These are phyloP conservation scores for Uropetala carovei DNA, from an alignment of 2,888 invertebrate genomes.

Conservation along the genomic window DNA sequence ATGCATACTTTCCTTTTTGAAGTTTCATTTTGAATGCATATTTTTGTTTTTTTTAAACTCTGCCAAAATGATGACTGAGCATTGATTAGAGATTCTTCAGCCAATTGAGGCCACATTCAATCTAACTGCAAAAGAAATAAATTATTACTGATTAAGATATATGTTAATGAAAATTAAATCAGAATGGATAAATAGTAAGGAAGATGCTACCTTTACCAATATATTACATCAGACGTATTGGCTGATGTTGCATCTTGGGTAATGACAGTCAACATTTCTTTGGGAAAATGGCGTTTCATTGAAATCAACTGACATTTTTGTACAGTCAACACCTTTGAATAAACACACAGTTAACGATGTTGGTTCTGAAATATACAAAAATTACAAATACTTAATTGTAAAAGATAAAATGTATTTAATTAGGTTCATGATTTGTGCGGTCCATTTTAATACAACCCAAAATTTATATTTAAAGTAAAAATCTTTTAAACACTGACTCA, in stretches of 20 bases:
- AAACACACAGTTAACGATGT: constrained; percentile 38
- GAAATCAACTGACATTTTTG: constrained; percentile 36
- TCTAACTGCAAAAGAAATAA: background rate
- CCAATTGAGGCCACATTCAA: background rate
- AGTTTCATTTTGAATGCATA: background rate
- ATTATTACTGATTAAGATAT: background rate
- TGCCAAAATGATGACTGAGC: background rate
- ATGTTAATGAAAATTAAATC: background rate
- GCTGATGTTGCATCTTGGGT: constrained; percentile 46
- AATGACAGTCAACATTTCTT: constrained; percentile 33
- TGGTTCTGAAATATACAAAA: constrained; percentile 40
- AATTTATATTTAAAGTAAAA: background rate
- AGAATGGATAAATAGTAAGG: background rate
- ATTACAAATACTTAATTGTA: background rate
- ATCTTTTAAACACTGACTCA: background rate
- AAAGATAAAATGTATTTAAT: background rate
- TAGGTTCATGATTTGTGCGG: background rate
- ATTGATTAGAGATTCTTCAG: background rate
- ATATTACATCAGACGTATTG: constrained; percentile 33
- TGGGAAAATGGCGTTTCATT: background rate
- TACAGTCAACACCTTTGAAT: constrained; percentile 34
- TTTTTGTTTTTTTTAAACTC: background rate
- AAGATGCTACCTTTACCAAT: background rate
- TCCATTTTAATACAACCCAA: background rate
- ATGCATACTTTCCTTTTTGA: background rate